Percentiles rank a stretch among this genome's conserved stretches.
Evolutionary conservation across 2,888 invertebrate genomes (phyloP).

Genomic region (Drosophila anomelani): DNA sequence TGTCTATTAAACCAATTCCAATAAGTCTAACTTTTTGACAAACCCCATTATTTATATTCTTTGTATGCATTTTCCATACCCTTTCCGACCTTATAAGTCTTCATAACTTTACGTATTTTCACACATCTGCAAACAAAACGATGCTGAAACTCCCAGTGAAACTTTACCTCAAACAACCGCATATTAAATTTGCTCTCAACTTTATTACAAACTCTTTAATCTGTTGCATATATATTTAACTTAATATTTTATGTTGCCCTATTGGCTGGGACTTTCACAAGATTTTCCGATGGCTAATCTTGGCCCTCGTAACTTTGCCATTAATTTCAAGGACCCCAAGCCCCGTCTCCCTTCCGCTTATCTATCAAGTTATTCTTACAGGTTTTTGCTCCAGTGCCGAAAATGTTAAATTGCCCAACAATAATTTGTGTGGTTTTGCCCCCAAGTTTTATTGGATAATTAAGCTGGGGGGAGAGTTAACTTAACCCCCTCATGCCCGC

Average conservation of each 20-base stretch:
- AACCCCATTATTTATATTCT: not conserved
- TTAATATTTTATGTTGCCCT: not conserved
- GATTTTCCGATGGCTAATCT: conserved; percentile 1
- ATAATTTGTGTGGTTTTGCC: conserved; percentile 62
- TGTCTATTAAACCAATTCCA: not conserved
- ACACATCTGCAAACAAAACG: not conserved
- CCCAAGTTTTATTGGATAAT: conserved; percentile 72
- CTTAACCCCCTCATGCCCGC: conserved; percentile 4
- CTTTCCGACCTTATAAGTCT: not conserved
- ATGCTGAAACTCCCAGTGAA: not conserved
- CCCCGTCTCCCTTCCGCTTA: not conserved
- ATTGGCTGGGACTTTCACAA: conserved; percentile 1
- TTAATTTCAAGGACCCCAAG: conserved; percentile 18
- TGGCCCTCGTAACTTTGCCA: conserved; percentile 11
- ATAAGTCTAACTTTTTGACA: not conserved
- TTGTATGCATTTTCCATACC: not conserved
- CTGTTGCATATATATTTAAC: conserved; percentile 5
- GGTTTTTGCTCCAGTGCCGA: conserved; percentile 25
- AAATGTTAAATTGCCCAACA: conserved; percentile 36
- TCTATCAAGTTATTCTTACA: conserved; percentile 13
- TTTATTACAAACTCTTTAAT: conserved; percentile 5
- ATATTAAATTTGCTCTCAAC: conserved; percentile 1
- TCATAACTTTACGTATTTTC: not conserved
- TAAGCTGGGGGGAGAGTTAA: conserved; percentile 24
- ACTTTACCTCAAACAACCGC: conserved; percentile 1